Evolutionary conservation across 2,888 invertebrate genomes (phyloP), one percentile per base, ranked within the genome.

Genomic region (Caenorhabditis japonica): DNA sequence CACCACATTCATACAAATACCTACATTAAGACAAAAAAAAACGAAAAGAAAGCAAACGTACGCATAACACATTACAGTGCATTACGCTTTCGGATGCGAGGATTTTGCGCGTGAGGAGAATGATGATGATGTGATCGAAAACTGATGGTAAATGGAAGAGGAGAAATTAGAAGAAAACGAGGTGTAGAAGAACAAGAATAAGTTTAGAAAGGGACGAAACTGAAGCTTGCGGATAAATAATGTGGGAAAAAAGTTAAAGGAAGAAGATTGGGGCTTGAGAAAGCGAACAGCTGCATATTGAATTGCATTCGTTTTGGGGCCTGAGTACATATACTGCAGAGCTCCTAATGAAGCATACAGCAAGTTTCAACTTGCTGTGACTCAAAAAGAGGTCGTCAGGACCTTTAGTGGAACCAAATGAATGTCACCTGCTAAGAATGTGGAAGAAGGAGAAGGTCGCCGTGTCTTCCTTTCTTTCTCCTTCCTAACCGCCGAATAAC

Each of bases 201-300:
- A 52, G 41, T 38, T 23, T 39, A 62, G 52, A 12, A 41, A 33
- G 38, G 44, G 52, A 51, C 44, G 44, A 47, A 39, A 39, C 30
- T 41, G 56, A 38, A 33, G 56, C 44, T 30, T 30, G n/a, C n/a
- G n/a, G n/a, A n/a, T 53, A 15, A 62, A 53, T 12, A 47, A 64
- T 55, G 47, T 66, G 66, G 56, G 66, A 66, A 64, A 44, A 19
- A 66, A 66, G 41, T 56, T 56, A 34, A 41, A 60, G 60, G 59
- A 46, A 55, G n/a, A n/a, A n/a, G n/a, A n/a, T n/a, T n/a, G n/a
- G n/a, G 44, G 62, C 66, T 49, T 66, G 56, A 56, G 66, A 66
- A 55, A 58, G 27, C 44, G 66, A 66, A 66, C 64, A 49, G 55
- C 39, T 56, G 56, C 64, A 64, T 64, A 55, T 66, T 66, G 51